phyloP scores from a whole-genome alignment of 2,797 vertebrate species.

The Pangasius sanitwongsei region DNA sequence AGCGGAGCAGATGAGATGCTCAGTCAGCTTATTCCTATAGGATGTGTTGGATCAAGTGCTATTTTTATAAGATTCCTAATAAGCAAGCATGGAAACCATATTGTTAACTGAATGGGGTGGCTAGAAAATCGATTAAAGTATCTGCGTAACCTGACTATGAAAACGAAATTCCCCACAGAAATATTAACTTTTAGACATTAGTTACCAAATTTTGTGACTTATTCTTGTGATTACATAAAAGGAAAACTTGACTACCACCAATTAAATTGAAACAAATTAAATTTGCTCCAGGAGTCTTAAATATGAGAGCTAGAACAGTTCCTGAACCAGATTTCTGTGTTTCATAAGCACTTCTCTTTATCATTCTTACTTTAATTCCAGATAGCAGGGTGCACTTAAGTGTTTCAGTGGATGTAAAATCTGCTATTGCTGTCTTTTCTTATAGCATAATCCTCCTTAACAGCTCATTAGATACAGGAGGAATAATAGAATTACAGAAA shows the following conservation, averaged over 20 bases:
- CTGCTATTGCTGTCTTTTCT: neutral
- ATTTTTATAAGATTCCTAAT: neutral
- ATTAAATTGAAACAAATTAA: neutral
- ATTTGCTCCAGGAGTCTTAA: neutral
- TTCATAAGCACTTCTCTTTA: slow-evolving; percentile 2
- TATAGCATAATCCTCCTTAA: slow-evolving; percentile 11
- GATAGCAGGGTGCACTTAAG: neutral
- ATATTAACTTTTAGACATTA: neutral
- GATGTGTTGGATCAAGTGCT: neutral
- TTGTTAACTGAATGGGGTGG: neutral
- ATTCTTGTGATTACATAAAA: neutral
- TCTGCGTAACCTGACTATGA: neutral
- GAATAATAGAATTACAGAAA: slow-evolving; percentile 20
- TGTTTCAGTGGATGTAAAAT: neutral
- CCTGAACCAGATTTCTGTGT: neutral
- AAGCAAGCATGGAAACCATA: neutral
- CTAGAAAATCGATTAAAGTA: neutral
- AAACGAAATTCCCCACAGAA: too few relatives aligned
- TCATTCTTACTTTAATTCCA: neutral
- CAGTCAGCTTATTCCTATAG: neutral
- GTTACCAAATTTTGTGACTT: neutral
- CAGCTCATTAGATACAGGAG: neutral
- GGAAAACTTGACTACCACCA: too few relatives aligned
- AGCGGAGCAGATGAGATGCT: too few relatives aligned
- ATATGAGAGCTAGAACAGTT: neutral